These are phyloP conservation scores for Crossaster papposus DNA, from an alignment of 53 echinoderm and acorn worm species.

Conservation along the genomic window DNA sequence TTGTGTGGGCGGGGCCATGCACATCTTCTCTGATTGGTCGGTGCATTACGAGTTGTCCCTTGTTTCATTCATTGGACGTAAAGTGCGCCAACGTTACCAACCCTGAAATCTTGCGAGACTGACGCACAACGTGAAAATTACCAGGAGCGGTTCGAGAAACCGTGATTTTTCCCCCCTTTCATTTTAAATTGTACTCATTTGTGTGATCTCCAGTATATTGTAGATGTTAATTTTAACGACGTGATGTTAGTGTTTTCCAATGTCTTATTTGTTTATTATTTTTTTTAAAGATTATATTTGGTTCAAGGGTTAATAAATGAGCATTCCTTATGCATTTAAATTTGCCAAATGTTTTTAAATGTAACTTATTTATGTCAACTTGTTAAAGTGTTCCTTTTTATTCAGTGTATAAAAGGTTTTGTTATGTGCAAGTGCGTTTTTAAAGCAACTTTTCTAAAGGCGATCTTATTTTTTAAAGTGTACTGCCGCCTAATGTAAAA, in stretches of 20 bases:
- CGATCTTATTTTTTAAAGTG: background rate
- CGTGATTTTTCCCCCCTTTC: background rate
- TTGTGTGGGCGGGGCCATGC: background rate
- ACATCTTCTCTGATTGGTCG: background rate
- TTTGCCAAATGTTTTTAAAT: constrained; percentile 50
- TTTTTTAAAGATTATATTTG: constrained; percentile 35
- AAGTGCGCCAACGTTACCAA: background rate
- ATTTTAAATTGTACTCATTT: too few relatives aligned
- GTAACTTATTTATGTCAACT: constrained; percentile 51
- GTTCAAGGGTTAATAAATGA: constrained; percentile 59
- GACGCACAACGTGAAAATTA: background rate
- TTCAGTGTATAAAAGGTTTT: constrained; percentile 41
- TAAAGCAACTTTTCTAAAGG: constrained; percentile 52
- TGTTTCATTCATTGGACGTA: background rate
- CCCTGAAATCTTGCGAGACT: background rate
- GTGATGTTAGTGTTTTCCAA: background rate
- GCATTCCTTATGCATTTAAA: constrained; percentile 58
- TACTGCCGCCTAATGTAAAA: background rate
- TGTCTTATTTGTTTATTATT: background rate
- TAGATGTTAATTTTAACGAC: background rate
- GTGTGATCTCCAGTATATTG: background rate
- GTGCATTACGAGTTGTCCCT: background rate
- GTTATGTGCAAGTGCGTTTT: constrained; percentile 31
- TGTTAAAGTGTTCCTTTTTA: constrained; percentile 39
- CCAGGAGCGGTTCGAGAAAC: background rate